Percentiles rank a stretch among this genome's conserved stretches.
Evolutionary conservation across 1,140 invertebrate genomes (phyloP).

Genomic region (Bombus waltoni): DNA sequence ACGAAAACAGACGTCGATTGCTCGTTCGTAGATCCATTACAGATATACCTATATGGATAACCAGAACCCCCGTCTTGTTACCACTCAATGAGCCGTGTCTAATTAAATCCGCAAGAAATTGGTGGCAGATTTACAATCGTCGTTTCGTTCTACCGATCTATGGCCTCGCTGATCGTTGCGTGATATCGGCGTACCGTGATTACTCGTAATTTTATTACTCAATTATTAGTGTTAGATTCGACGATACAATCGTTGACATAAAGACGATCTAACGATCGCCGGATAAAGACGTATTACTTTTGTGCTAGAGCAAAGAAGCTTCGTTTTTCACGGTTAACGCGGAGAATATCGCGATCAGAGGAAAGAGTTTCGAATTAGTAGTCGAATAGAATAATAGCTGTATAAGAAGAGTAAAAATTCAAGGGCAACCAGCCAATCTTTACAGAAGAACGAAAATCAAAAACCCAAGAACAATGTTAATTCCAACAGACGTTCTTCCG

Average conservation of each 20-base stretch:
- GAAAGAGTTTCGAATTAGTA: background rate
- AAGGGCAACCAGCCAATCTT: too few relatives aligned
- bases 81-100: conserved; percentile 1
- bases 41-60: background rate
- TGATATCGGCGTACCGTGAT: background rate
- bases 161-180: background rate
- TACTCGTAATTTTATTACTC: background rate
- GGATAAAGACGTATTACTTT: background rate
- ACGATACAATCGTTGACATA: background rate
- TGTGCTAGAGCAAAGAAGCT: background rate
- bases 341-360: background rate
- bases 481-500: too few relatives aligned
- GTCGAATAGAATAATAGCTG: background rate
- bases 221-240: background rate
- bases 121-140: conserved; percentile 5
- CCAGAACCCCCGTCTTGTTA: background rate
- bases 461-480: too few relatives aligned
- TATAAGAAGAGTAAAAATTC: too few relatives aligned
- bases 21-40: too few relatives aligned
- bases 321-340: background rate
- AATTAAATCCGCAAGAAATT: conserved; percentile 19
- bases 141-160: background rate
- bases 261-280: background rate
- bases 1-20: too few relatives aligned
- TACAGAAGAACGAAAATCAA: fast-evolving